Conservation (phyloP, 2,888 invertebrate genomes). For the Eilema caniola region DNA sequence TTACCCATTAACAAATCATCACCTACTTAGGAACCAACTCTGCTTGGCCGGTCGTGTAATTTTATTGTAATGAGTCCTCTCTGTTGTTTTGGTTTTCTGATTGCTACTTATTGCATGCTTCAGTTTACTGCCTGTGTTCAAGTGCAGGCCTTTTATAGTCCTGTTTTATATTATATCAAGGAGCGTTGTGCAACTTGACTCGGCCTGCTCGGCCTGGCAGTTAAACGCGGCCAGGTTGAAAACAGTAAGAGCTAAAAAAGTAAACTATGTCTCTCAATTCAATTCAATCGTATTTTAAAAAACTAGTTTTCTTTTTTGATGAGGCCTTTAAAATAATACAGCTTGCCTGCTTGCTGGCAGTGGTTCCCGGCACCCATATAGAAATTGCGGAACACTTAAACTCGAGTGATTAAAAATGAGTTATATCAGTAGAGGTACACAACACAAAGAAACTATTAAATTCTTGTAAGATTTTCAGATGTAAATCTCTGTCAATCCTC, state of each 20-base stretch:
- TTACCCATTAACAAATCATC: background rate
- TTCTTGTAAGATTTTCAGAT: too few species aligned
- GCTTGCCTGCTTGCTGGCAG: too few species aligned
- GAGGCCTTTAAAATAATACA: too few species aligned
- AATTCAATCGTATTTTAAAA: too few species aligned
- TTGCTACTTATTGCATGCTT: slow-evolving; percentile 26
- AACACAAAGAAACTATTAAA: too few species aligned
- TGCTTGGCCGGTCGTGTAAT: background rate
- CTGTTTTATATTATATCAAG: slow-evolving; percentile 27
- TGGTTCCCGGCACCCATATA: too few species aligned
- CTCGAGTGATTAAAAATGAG: too few species aligned
- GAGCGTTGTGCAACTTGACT: slow-evolving; percentile 27
- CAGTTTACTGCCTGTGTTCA: slow-evolving; percentile 21
- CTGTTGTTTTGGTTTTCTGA: slow-evolving; percentile 16
- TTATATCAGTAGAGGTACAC: too few species aligned
- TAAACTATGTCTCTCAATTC: too few species aligned
- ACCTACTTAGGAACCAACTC: background rate
- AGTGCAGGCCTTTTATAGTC: slow-evolving; percentile 34
- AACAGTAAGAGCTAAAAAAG: slow-evolving; percentile 28
- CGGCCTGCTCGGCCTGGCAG: slow-evolving; percentile 23
- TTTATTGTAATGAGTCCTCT: background rate
- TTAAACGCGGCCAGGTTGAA: slow-evolving; percentile 29
- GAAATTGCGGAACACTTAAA: too few species aligned
- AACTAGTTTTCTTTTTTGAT: too few species aligned
- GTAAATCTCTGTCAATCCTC: too few species aligned